Conservation (phyloP, 1,140 invertebrate species). For the Drosophila subpulchrella region DNA sequence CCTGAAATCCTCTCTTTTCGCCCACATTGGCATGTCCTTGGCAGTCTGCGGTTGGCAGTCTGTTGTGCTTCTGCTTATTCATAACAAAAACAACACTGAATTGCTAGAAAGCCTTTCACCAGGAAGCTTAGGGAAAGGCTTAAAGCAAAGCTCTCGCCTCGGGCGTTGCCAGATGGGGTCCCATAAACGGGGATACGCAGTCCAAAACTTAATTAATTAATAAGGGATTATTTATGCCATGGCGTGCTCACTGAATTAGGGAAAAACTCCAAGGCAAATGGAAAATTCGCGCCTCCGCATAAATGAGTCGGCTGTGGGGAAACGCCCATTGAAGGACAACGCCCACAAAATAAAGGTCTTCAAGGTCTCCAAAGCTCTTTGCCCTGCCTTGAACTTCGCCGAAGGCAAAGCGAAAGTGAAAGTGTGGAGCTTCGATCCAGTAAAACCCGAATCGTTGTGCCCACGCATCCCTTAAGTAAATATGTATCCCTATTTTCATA, state of each 20-base stretch:
- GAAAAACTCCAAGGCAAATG: constrained; percentile 12
- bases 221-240: constrained; percentile 54
- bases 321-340: constrained; percentile 39
- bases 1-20: not conserved
- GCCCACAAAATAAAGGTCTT: constrained; percentile 57
- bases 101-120: constrained; percentile 5
- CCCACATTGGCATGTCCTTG: constrained; percentile 56
- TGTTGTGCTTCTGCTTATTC: constrained; percentile 76
- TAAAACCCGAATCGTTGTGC: constrained; percentile 33
- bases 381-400: constrained; percentile 68
- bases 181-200: not conserved
- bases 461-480: constrained; percentile 36
- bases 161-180: constrained; percentile 46
- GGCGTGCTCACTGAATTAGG: constrained; percentile 36
- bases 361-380: constrained; percentile 61
- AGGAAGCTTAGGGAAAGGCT: constrained; percentile 33
- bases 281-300: constrained; percentile 44
- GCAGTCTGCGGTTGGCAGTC: constrained; percentile 61
- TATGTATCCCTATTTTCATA: not conserved
- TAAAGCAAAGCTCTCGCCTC: constrained; percentile 28
- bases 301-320: constrained; percentile 21
- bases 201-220: constrained; percentile 35
- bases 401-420: constrained; percentile 61
- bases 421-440: constrained; percentile 13
- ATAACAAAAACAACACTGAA: constrained; percentile 68